Evolutionary conservation across 53 echinoderm and acorn worm species (phyloP), one percentile per base, ranked within the genome.

Genomic region (Actinopyga echinites): DNA sequence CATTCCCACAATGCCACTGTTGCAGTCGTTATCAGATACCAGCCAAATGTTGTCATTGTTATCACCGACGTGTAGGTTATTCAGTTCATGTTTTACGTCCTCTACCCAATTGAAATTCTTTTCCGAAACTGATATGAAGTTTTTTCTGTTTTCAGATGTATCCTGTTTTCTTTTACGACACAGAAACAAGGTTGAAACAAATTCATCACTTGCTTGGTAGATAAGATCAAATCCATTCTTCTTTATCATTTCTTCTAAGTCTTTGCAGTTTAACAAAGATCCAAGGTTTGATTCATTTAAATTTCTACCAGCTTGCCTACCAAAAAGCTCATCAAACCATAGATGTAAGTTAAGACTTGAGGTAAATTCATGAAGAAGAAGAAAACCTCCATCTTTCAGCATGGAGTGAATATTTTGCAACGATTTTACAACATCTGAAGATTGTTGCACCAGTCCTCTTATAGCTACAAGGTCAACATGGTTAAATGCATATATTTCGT

Each of bases 1-100:
- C 85, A 93, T 58, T 57, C 93, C 93, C 65, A 90, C 90, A 75
- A 93, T 86, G 26, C 93, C 93, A 56, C 67, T 87, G 79, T 93
- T 59, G 57, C 59, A 65, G 37, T 81, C 84, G 32, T 56, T 64
- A 37, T 93, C 85, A 24, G 73, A 37, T 7, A 90, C 87, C 53
- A 93, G 83, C 93, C 93, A 93, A 26, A 93, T 56, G 31, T 69
- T 93, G 52, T 85, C 87, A 26, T 68, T 58, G 6, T 62, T 8
- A 21, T 68, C 69, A 10, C 19, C 65, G 22, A 82, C 80, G 8
- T 40, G 79, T 49, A 86, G 82, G 23, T 60, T 58, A 37, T 87
- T 82, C 10, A 93, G 49, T 35, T 43, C 74, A 53, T 74, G 62
- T 68, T 90, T 90, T 6, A 93, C 64, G 45, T 83, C 85, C 15